A percentile compares a stretch with the other conserved stretches of the same genome.
Evolutionary conservation across 2,888 invertebrate species (phyloP).

Genomic region (Sesamia inferens): DNA sequence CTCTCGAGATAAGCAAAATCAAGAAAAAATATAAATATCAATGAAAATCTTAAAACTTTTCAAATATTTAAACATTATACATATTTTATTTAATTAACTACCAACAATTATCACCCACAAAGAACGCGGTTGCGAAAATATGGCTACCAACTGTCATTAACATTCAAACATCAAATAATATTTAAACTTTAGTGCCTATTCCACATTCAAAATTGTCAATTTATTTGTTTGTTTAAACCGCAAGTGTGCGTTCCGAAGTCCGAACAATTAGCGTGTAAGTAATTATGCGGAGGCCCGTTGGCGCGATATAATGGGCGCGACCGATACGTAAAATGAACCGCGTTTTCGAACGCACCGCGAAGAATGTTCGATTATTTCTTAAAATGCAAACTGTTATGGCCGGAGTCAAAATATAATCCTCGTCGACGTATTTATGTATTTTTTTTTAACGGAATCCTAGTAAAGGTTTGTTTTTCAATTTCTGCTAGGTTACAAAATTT

Average conservation of each 20-base stretch:
- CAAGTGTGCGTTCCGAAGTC: conserved; percentile 68
- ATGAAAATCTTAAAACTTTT: not conserved
- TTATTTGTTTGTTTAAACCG: conserved; percentile 33
- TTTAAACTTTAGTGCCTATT: conserved; percentile 39
- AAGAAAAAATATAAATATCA: too few relatives aligned
- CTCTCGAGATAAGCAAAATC: not conserved
- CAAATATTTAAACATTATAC: not conserved
- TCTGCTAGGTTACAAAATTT: not conserved
- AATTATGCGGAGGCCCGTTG: conserved; percentile 81
- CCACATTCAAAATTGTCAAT: conserved; percentile 49
- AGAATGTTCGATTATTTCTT: conserved; percentile 63
- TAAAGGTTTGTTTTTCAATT: not conserved
- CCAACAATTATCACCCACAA: not conserved
- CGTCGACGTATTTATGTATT: conserved; percentile 8
- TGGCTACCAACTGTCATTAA: conserved; percentile 17
- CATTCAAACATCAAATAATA: conserved; percentile 36
- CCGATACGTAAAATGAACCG: conserved; percentile 78
- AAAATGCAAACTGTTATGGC: conserved; percentile 53
- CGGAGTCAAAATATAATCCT: conserved; percentile 24
- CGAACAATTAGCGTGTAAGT: conserved; percentile 80
- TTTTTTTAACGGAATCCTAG: conserved; percentile 12
- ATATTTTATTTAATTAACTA: not conserved
- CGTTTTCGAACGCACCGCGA: conserved; percentile 65
- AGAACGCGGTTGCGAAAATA: conserved; percentile 16
- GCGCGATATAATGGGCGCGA: conserved; percentile 75